phyloP scores from a whole-genome alignment of 2,888 invertebrate genomes.

The Seira sanloemensis region DNA sequence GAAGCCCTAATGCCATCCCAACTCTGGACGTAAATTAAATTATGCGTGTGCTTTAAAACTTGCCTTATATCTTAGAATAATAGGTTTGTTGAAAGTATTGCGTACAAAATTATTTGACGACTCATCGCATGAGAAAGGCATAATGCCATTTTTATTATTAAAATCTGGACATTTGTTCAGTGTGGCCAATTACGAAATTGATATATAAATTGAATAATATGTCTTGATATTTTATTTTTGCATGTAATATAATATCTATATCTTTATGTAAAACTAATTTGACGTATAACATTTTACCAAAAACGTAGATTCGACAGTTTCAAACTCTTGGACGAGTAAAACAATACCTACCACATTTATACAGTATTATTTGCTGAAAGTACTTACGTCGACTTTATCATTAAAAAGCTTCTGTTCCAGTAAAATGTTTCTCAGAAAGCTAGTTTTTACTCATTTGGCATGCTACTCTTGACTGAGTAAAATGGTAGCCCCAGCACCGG shows the following conservation, averaged over 20 bases:
- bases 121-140: too few species aligned
- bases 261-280: not conserved
- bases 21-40: conserved; percentile 86
- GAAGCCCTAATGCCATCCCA: conserved; percentile 95
- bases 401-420: not conserved
- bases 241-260: not conserved
- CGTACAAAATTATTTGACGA: too few species aligned
- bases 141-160: not conserved
- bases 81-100: too few species aligned
- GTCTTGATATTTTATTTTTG: conserved; percentile 2
- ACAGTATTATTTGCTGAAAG: conserved; percentile 5
- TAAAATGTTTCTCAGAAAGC: not conserved
- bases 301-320: too few species aligned
- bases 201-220: not conserved
- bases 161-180: not conserved
- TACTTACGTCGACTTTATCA: not conserved
- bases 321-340: not conserved
- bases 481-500: conserved; percentile 76
- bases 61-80: too few species aligned
- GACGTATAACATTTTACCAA: too few species aligned
- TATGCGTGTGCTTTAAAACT: too few species aligned
- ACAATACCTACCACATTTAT: conserved; percentile 2
- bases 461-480: conserved; percentile 42
- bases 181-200: not conserved
- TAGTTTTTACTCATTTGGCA: not conserved